These are phyloP conservation scores for Acanthoscelides obtectus DNA, from an alignment of 2,888 invertebrate species.

Conservation along the genomic window DNA sequence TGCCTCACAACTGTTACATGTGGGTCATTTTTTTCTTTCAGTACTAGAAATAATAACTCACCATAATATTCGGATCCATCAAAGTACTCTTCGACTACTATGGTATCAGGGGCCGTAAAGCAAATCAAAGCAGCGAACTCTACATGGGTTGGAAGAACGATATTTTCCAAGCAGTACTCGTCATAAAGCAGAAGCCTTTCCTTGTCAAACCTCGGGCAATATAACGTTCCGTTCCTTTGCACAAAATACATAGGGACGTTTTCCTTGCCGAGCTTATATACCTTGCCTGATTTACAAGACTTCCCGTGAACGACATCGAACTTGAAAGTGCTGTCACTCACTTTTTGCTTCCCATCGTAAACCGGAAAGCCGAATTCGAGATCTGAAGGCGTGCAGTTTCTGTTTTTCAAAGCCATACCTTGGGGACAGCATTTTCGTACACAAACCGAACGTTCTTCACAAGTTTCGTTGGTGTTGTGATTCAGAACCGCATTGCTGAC, in stretches of 20 bases:
- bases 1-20: too few relatives aligned
- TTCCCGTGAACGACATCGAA: slow-evolving; percentile 21
- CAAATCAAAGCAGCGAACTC: neutral
- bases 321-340: slow-evolving; percentile 8
- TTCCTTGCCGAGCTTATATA: slow-evolving; percentile 15
- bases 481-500: slow-evolving; percentile 7
- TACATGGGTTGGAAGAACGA: neutral
- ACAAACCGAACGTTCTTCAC: slow-evolving; percentile 10
- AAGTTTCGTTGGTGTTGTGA: slow-evolving; percentile 17
- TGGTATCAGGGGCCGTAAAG: neutral
- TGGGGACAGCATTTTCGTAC: slow-evolving; percentile 28
- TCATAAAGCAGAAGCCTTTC: slow-evolving; percentile 12
- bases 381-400: slow-evolving; percentile 12
- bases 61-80: slow-evolving; percentile 4
- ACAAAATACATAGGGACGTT: slow-evolving; percentile 14
- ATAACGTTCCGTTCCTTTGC: slow-evolving; percentile 23
- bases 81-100: slow-evolving; percentile 2
- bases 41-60: neutral
- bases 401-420: slow-evolving; percentile 15
- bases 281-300: slow-evolving; percentile 13
- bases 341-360: slow-evolving; percentile 16
- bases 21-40: too few relatives aligned
- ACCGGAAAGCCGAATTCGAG: slow-evolving; percentile 16
- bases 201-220: slow-evolving; percentile 16
- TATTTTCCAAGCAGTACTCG: neutral